Conservation (phyloP, 35 echinoderm and acorn worm genomes). For the Anneissia japonica region DNA sequence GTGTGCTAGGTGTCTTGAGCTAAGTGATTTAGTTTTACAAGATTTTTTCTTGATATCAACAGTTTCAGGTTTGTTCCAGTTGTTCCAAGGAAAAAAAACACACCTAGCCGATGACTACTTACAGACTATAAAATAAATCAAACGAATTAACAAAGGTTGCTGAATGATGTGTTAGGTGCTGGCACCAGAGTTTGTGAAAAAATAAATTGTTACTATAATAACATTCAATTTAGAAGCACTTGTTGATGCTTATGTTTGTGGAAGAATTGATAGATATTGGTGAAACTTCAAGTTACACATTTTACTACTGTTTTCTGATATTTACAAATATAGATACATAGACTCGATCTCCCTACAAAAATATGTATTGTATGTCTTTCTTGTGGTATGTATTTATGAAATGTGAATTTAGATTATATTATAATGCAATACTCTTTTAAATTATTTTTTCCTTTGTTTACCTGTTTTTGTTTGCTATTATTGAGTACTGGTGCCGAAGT, state of each 20-base stretch:
- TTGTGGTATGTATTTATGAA: background rate
- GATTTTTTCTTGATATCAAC: no score
- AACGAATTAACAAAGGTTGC: no score
- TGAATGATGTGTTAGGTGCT: background rate
- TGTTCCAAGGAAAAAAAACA: no score
- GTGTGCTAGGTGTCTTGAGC: background rate
- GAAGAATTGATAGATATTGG: no score
- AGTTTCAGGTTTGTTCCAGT: no score
- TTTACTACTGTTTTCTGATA: background rate
- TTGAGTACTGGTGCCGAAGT: background rate
- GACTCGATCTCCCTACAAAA: background rate
- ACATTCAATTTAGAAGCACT: no score
- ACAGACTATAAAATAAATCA: no score
- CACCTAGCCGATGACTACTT: no score
- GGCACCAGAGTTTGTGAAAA: background rate
- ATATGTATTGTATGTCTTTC: background rate
- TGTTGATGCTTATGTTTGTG: no score
- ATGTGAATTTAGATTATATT: background rate
- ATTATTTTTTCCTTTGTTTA: background rate
- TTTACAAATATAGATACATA: background rate
- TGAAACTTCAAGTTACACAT: background rate
- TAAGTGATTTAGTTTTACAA: background rate
- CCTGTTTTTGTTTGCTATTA: background rate
- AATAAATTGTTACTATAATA: no score
- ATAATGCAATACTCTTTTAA: background rate